phyloP scores from a whole-genome alignment of 2,888 invertebrate species.

The Ophion ellenae region DNA sequence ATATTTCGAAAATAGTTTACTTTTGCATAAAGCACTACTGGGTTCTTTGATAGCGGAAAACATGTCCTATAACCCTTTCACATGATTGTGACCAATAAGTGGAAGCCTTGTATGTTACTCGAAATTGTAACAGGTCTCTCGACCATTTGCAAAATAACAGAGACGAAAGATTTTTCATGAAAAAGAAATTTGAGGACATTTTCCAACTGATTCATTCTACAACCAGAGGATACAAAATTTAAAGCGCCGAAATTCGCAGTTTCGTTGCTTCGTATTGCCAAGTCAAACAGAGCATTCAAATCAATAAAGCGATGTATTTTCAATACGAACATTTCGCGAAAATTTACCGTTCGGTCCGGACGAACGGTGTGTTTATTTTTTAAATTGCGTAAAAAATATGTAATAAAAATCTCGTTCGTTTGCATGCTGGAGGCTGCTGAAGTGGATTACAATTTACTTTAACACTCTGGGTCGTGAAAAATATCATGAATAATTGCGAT shows the following conservation, averaged over 20 bases:
- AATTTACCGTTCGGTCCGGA: background rate
- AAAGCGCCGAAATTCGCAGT: background rate
- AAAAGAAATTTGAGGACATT: too few species aligned
- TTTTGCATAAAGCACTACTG: too few species aligned
- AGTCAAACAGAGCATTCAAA: background rate
- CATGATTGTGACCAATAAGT: too few species aligned
- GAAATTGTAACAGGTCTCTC: too few species aligned
- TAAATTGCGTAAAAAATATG: background rate
- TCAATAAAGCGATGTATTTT: background rate
- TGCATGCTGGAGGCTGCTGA: background rate
- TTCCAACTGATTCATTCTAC: too few species aligned
- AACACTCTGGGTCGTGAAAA: background rate
- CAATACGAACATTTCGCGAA: background rate
- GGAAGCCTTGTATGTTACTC: too few species aligned
- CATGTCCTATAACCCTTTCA: too few species aligned
- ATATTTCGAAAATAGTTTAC: too few species aligned
- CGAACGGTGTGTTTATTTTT: background rate
- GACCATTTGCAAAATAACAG: too few species aligned
- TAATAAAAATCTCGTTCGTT: conserved; percentile 4
- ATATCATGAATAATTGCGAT: background rate
- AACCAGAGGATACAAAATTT: too few species aligned
- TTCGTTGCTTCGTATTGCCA: background rate
- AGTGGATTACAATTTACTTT: background rate
- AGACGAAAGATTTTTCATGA: too few species aligned
- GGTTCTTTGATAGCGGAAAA: too few species aligned